Evolutionary conservation across 2,797 vertebrate genomes (phyloP).

Genomic region (Syndactyla subalaris): DNA sequence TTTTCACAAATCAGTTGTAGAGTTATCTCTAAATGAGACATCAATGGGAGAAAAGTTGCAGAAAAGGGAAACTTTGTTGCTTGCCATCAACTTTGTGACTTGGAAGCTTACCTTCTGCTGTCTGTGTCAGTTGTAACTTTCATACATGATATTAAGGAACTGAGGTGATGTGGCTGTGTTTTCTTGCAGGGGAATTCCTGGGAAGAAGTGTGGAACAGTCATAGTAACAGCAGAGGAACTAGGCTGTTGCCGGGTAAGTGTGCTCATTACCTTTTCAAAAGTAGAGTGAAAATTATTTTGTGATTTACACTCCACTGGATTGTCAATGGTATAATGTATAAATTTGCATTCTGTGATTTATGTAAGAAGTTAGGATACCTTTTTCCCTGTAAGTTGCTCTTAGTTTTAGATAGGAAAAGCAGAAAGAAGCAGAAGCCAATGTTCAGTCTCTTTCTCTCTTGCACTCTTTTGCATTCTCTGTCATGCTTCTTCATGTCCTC

Average conservation of each 20-base stretch:
- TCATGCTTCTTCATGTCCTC: background rate
- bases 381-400: background rate
- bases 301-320: background rate
- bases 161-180: background rate
- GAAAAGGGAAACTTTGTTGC: background rate
- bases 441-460: background rate
- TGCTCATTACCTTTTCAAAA: background rate
- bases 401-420: background rate
- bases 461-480: background rate
- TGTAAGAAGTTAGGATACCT: background rate
- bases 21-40: background rate
- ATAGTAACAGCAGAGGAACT: conserved; percentile 95
- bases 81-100: background rate
- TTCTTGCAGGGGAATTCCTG: conserved; percentile 82
- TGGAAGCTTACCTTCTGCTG: background rate
- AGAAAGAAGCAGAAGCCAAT: background rate
- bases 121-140: background rate
- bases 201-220: conserved; percentile 86
- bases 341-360: background rate
- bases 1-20: background rate
- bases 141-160: background rate
- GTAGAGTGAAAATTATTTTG: background rate
- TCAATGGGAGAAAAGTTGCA: background rate
- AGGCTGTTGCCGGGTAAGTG: conserved; percentile 93
- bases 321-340: background rate